Conservation (phyloP, 1,140 invertebrate species). For the Sinella curviseta region DNA sequence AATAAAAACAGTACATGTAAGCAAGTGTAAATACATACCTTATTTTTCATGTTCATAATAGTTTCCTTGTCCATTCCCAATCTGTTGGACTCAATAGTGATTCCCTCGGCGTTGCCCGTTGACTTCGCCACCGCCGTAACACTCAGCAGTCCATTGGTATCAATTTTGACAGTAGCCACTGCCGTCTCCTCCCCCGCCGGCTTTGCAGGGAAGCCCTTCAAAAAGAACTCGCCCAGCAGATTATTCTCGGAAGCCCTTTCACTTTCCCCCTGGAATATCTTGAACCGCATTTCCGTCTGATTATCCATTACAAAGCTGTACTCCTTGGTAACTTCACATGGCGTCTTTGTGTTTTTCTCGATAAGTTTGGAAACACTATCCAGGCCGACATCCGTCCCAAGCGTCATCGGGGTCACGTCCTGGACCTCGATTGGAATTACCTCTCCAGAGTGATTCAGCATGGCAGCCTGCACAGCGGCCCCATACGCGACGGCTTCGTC, state of each 20-base stretch:
- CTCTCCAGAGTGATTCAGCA: constrained; percentile 49
- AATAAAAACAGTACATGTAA: too few relatives aligned
- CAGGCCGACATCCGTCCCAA: background rate
- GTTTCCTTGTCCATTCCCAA: too few relatives aligned
- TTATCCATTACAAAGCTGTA: background rate
- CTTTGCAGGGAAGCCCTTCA: background rate
- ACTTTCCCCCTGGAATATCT: background rate
- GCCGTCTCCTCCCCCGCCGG: background rate
- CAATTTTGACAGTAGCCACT: too few relatives aligned
- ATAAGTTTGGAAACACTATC: background rate
- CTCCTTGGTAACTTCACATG: background rate
- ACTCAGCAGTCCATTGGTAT: too few relatives aligned
- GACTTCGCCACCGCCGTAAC: too few relatives aligned
- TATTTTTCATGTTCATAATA: too few relatives aligned
- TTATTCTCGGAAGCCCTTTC: background rate
- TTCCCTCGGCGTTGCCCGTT: too few relatives aligned
- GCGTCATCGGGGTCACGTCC: background rate
- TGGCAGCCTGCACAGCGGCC: constrained; percentile 55
- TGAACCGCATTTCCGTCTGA: background rate
- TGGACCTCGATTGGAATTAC: background rate
- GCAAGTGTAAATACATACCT: too few relatives aligned
- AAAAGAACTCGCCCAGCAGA: background rate
- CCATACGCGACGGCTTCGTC: constrained; percentile 63
- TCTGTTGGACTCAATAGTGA: too few relatives aligned
- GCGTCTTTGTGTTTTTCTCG: background rate